phyloP scores from a whole-genome alignment of 2,888 invertebrate species.

The Andrena bucephala region DNA sequence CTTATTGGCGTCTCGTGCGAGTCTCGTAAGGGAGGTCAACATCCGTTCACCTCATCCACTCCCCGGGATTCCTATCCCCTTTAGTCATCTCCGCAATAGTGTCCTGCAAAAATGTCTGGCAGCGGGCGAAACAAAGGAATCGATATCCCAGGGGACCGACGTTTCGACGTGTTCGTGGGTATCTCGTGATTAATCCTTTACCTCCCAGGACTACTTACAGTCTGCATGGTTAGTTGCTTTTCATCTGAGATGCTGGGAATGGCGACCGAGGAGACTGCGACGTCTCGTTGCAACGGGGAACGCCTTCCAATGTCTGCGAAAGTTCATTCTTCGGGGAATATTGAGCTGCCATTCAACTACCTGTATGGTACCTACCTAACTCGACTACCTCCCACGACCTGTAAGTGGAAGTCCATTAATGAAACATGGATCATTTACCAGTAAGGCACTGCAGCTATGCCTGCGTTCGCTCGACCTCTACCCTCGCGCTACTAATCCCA shows the following conservation, averaged over 20 bases:
- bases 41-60: conserved; percentile 53
- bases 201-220: neutral
- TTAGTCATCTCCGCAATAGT: conserved; percentile 45
- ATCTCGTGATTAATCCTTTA: conserved; percentile 4
- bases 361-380: too few species aligned
- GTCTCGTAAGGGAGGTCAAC: conserved; percentile 57
- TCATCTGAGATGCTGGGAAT: neutral
- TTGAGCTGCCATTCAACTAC: too few species aligned
- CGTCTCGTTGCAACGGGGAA: neutral
- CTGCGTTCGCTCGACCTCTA: conserved; percentile 15
- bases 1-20: conserved; percentile 56
- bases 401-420: neutral
- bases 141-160: conserved; percentile 13
- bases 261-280: neutral
- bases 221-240: conserved; percentile 1
- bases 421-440: conserved; percentile 23
- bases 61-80: conserved; percentile 47
- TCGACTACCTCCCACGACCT: too few species aligned
- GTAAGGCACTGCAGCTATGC: neutral
- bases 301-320: too few species aligned
- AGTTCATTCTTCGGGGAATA: too few species aligned
- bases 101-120: conserved; percentile 34
- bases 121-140: conserved; percentile 30
- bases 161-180: neutral
- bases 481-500: neutral